phyloP scores from a whole-genome alignment of 2,797 vertebrate species.

The Darevskia mixta region DNA sequence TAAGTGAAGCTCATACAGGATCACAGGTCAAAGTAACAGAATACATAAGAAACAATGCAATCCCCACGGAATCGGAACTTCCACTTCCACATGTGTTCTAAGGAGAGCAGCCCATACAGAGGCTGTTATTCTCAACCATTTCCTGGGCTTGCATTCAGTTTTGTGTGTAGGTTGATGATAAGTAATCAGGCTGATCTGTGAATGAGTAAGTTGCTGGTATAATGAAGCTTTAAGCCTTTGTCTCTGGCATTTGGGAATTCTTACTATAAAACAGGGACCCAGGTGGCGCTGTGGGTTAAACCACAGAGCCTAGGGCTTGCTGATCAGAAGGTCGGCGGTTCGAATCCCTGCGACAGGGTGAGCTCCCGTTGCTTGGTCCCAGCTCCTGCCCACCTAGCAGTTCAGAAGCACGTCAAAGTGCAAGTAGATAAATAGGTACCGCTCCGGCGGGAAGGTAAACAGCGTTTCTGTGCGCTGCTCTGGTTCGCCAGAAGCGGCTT shows the following conservation, averaged over 20 bases:
- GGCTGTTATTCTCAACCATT: background rate
- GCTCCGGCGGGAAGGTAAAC: too few relatives aligned
- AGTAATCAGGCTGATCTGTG: background rate
- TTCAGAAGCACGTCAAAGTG: too few relatives aligned
- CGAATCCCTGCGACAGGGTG: too few relatives aligned
- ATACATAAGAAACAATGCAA: conserved; percentile 5
- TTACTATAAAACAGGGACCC: background rate
- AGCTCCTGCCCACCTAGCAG: too few relatives aligned
- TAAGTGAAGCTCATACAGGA: conserved; percentile 7
- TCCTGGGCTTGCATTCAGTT: background rate
- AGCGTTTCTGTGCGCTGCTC: too few relatives aligned
- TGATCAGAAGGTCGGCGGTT: too few relatives aligned
- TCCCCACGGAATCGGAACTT: background rate
- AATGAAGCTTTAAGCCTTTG: background rate
- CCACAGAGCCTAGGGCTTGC: too few relatives aligned
- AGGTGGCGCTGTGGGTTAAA: too few relatives aligned
- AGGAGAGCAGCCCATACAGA: background rate
- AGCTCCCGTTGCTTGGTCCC: too few relatives aligned
- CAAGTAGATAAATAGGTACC: too few relatives aligned
- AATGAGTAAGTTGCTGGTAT: background rate
- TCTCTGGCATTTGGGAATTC: background rate
- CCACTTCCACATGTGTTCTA: background rate
- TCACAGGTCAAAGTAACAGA: conserved; percentile 32
- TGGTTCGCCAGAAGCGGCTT: too few relatives aligned
- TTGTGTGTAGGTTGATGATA: background rate